A percentile compares a stretch with the other conserved stretches of the same genome.
These are phyloP conservation scores for Sturnira hondurensis DNA, from an alignment of 2,113 vertebrate species.

Conservation along the genomic window DNA sequence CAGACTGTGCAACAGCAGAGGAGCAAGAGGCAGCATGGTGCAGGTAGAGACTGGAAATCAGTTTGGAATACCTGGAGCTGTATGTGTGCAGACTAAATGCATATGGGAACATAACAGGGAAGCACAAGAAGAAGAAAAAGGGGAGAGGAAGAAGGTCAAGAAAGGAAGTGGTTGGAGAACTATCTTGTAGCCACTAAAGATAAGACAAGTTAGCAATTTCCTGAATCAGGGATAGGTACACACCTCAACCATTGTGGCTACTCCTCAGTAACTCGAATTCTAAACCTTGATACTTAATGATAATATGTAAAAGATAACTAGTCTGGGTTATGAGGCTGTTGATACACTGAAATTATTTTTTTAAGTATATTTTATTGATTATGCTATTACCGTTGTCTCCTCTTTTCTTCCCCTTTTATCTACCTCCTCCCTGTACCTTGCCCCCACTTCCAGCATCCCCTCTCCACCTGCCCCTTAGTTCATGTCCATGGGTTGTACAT, in stretches of 20 bases:
- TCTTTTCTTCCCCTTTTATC: too few relatives aligned
- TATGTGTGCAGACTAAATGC: not conserved
- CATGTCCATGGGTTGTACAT: too few relatives aligned
- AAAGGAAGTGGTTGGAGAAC: not conserved
- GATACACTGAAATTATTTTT: not conserved
- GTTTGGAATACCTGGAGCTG: not conserved
- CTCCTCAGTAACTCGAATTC: not conserved
- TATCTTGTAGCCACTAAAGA: not conserved
- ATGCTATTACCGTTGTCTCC: too few relatives aligned
- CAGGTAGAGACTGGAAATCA: fast-evolving
- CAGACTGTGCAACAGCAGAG: not conserved
- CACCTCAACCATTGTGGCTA: not conserved
- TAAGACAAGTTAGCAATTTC: not conserved
- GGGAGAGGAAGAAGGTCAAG: not conserved
- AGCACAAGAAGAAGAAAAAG: not conserved
- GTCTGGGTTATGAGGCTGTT: not conserved
- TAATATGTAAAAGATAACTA: not conserved
- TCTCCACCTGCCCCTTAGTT: too few relatives aligned
- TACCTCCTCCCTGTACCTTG: too few relatives aligned
- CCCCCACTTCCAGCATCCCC: too few relatives aligned
- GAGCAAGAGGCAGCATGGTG: not conserved
- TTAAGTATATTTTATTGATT: too few relatives aligned
- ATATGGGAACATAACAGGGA: too few relatives aligned
- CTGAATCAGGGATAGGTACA: not conserved
- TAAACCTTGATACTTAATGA: not conserved